A percentile compares a stretch with the other conserved stretches of the same genome.
phyloP scores from a whole-genome alignment of 1,140 invertebrate genomes.

The Thereuonema tuberculata region DNA sequence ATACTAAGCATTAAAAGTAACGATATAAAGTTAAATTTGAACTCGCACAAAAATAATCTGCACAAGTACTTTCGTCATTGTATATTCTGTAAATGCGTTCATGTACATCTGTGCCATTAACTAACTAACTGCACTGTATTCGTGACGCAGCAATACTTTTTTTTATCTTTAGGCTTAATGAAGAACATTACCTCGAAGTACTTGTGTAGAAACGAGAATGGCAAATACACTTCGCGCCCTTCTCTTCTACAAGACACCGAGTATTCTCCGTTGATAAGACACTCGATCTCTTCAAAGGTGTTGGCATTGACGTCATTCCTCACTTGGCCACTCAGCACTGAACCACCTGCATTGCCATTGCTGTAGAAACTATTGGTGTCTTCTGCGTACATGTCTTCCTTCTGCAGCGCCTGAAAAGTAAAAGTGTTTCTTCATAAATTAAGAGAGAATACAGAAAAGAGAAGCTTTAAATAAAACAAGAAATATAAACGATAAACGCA shows the following conservation, averaged over 20 bases:
- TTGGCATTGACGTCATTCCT: constrained; percentile 22
- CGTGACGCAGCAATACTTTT: too few species aligned
- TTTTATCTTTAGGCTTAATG: too few species aligned
- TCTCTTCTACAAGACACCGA: constrained; percentile 67
- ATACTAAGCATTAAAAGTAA: too few species aligned
- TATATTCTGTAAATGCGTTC: too few species aligned
- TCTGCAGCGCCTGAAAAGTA: constrained; percentile 5
- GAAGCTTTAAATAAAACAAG: too few species aligned
- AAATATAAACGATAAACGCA: too few species aligned
- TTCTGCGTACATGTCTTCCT: constrained; percentile 5
- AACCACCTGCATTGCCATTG: background rate
- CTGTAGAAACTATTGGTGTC: background rate
- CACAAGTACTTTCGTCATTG: too few species aligned
- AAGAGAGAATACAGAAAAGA: too few species aligned
- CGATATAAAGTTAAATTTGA: too few species aligned
- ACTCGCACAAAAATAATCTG: too few species aligned
- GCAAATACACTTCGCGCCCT: constrained; percentile 72
- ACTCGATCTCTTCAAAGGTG: constrained; percentile 59
- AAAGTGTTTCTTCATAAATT: background rate
- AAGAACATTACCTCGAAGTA: constrained; percentile 75
- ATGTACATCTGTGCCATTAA: too few species aligned
- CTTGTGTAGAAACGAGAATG: constrained; percentile 82
- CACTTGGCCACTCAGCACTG: constrained; percentile 2
- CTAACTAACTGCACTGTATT: too few species aligned
- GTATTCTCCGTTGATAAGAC: constrained; percentile 78